Evolutionary conservation across 2,888 invertebrate species (phyloP), one percentile per base, ranked within the genome.

Genomic region (Hecatera dysodea): DNA sequence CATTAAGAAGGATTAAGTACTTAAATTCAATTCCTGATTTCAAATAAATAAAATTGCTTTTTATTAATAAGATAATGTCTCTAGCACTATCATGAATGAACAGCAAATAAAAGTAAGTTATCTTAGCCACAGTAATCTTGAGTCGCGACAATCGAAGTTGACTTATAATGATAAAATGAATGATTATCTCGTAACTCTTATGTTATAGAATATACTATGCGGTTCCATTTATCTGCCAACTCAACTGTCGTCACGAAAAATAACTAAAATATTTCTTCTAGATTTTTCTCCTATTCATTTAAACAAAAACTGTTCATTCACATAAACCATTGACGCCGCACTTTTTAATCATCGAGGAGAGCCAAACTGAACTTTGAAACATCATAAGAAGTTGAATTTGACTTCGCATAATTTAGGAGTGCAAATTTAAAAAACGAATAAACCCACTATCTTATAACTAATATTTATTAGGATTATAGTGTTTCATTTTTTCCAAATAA

Each of bases 61-160:
- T 70, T 24, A 33, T 33, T 33, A 3, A 53, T 24, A 52, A 19
- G 27, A 42, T 29, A 22, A n/a, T 22, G 22, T n/a, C 17, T 19
- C 22, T n/a, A 22, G 7, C 12, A 53, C 46, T 24, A 63, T 64
- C 55, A 55, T 64, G 33, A 60, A 70, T 60, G 24, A 52, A 70
- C 52, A 53, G 19, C 33, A 44, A 36, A 71, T 33, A 27, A 33
- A 57, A 42, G 12, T 50, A 52, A 17, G 48, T 33, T n/a, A 42
- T 48, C 33, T 24, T 39, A 24, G 39, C 15, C 24, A 39, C 12
- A n/a, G n/a, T 74, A 29, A 72, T 72, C 72, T 74, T 22, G 7
- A 29, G 46, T 52, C 39, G 29, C 29, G 52, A 39, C 24, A 59
- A 44, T 52, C 22, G 60, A 74, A 17, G 33, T 46, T 29, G 8